Conservation (phyloP, 1,140 invertebrate species). For the Drosophila leontia region DNA sequence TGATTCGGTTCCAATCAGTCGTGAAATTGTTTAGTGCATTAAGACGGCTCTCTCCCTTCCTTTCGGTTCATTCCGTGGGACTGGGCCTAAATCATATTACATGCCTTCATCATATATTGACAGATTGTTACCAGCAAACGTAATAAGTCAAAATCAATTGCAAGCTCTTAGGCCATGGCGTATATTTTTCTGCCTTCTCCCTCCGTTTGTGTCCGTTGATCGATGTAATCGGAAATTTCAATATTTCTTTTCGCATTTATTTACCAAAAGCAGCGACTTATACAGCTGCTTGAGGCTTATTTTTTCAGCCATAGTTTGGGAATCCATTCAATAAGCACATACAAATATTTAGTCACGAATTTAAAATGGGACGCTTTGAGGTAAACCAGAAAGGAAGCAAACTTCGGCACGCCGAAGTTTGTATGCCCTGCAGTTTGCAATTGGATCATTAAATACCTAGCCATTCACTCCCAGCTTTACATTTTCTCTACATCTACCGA, state of each 20-base stretch:
- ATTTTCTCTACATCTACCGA: no score
- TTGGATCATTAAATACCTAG: no score
- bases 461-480: no score
- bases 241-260: conserved; percentile 21
- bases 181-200: background rate
- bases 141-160: conserved; percentile 66
- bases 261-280: background rate
- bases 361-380: background rate
- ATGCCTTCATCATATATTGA: conserved; percentile 45
- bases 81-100: conserved; percentile 17
- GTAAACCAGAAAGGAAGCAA: no score
- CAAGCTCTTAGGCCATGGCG: conserved; percentile 23
- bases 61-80: background rate
- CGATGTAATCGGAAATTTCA: conserved; percentile 11
- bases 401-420: no score
- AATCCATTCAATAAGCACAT: background rate
- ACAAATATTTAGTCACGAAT: background rate
- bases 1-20: conserved; percentile 65
- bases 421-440: no score
- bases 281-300: background rate
- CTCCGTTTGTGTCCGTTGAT: background rate
- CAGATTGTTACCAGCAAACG: conserved; percentile 14
- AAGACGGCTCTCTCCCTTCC: background rate
- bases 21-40: conserved; percentile 74
- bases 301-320: background rate